Evolutionary conservation across 37 sponge, comb jelly and placozoan genomes (phyloP), one percentile per base, ranked within the genome.

Genomic region (Dysidea cf. avara): DNA sequence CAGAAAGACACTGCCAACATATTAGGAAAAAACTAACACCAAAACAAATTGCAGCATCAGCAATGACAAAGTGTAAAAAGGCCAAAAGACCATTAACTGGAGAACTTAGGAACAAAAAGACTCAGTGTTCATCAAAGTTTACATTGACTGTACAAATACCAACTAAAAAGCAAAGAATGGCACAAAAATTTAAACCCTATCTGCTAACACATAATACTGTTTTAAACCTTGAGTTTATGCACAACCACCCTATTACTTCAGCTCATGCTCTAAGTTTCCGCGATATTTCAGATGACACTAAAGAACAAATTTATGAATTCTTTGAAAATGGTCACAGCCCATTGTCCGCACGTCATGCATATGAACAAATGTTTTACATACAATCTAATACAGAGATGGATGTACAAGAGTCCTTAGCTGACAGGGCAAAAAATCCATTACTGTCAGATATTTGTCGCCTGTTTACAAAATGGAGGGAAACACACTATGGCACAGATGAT

Each of bases 321-420:
- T 75, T 75, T 51, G 26, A 32, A 7, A 63, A 64, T 53, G 77
- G 71, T 28, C 56, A 71, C 57, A 53, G 56, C 32, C 36, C 71
- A 28, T 26, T 56, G 9, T 32, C 56, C 22, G 71, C 71, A 17
- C 14, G 30, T 31, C 71, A 55, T 2, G 22, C 11, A 16, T n/a
- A 54, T 71, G 71, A 71, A 34, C 51, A 54, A 28, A 52, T 31
- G 22, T 37, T 71, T 22, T 71, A 21, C 55, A 12, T 53, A 24
- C 56, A 71, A 7, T 25, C 20, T n/a, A 38, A 38, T 71, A 61
- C 26, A 3, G 62, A 61, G 20, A 7, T 18, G n/a, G 71, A 71
- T 31, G 56, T 31, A 6, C 71, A 71, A 37, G 6, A 6, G 1
- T 31, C 33, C 14, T 56, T 71, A 18, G 71, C 56, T 1, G 56